These are phyloP conservation scores for Rhombomys opimus DNA, from an alignment of 2,113 vertebrate species.

Conservation along the genomic window DNA sequence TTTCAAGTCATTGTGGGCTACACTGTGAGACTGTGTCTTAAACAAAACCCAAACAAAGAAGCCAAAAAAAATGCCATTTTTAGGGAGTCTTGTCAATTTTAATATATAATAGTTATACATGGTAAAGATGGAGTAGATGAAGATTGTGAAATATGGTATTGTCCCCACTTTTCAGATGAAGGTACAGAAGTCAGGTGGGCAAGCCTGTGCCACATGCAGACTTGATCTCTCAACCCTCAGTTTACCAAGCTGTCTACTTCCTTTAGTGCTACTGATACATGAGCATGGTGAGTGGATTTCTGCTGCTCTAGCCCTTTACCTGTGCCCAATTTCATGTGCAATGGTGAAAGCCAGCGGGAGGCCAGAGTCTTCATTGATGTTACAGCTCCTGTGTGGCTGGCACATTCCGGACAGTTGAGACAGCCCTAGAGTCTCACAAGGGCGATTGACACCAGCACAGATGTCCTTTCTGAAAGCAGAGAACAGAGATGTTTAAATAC, in stretches of 20 bases:
- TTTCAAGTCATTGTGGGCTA: background rate
- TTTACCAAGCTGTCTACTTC: background rate
- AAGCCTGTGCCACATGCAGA: background rate
- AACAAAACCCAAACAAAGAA: background rate
- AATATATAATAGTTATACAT: background rate
- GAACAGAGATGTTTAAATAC: background rate
- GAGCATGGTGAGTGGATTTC: background rate
- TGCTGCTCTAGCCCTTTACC: conserved; percentile 85
- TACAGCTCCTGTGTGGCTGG: conserved; percentile 97
- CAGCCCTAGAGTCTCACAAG: conserved; percentile 96
- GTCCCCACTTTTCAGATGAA: background rate
- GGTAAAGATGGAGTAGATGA: background rate
- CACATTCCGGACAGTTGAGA: conserved; percentile 99
- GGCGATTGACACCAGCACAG: conserved; percentile 95
- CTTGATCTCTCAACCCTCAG: fast-evolving
- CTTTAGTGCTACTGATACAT: fast-evolving
- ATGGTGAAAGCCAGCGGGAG: conserved; percentile 97
- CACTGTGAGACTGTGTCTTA: background rate
- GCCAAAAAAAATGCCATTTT: background rate
- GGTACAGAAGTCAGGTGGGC: background rate
- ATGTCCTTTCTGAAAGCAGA: conserved; percentile 93
- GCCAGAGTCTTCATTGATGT: conserved; percentile 98
- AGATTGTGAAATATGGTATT: background rate
- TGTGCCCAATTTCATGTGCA: conserved; percentile 98
- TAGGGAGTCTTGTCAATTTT: background rate